Evolutionary conservation across 2,113 vertebrate genomes (phyloP), one percentile per base, ranked within the genome.

Genomic region (Triplophysa siluroides): DNA sequence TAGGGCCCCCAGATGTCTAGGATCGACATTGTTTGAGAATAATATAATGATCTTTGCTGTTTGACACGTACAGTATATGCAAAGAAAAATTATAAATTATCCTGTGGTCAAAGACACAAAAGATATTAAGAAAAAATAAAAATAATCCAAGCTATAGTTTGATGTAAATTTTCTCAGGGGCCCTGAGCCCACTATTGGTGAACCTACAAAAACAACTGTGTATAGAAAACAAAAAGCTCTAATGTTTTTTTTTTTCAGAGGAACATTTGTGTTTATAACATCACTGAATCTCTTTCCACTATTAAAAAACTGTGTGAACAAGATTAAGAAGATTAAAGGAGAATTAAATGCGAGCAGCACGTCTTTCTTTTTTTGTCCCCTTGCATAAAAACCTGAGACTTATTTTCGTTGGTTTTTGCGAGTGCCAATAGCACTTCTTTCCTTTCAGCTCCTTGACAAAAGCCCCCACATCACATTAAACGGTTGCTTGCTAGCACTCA

Each of bases 291-390:
- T 33, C 56, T 79, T 78, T 82, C 43, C 54, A 79, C 61, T 73
- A 81, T 80, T 23, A 77, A 56, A 72, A 81, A 83, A 73, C 63
- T 54, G 77, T 82, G 83, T 86, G 85, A 88, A 88, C 84, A 81
- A 87, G 87, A 90, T 90, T 89, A 90, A 85, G 80, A 87, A 88
- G 87, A 92, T 90, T 87, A 92, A 90, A 91, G 87, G 77, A 84
- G 70, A 81, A 85, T 81, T 76, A 85, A 84, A 81, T 50, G 58
- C 74, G 21, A 81, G 70, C 65, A 81, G 11, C 19, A 70, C 33
- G 43, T 82, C 61, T 50, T 26, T 52, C 76, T 66, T 54, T n/a
- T 50, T 62, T 33, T 56, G 38, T 83, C 43, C 33, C 61, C 50
- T 77, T 81, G 70, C 41, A 63, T 72, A 78, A 60, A 65, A 77